Percentiles rank a stretch among this genome's conserved stretches.
Conservation (phyloP, 2,888 invertebrate species). For the Troides oblongomaculatus region DNA sequence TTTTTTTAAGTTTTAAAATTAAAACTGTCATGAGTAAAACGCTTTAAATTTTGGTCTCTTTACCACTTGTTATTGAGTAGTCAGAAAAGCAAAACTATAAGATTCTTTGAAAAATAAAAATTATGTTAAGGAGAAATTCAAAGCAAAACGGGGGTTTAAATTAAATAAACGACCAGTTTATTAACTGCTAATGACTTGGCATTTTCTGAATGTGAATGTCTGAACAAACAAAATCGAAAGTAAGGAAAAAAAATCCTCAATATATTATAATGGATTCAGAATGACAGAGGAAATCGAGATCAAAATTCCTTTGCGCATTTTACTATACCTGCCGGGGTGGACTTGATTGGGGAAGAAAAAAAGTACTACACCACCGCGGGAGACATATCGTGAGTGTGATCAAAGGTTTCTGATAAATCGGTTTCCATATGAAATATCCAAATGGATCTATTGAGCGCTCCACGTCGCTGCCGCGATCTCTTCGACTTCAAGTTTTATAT, state of each 20-base stretch:
- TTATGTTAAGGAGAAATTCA: too few relatives aligned
- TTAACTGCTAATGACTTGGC: background rate
- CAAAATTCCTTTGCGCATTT: constrained; percentile 5
- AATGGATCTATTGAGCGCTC: constrained; percentile 42
- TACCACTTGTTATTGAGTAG: too few relatives aligned
- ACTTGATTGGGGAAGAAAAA: constrained; percentile 23
- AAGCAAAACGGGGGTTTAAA: too few relatives aligned
- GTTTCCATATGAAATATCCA: constrained; percentile 49
- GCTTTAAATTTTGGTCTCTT: too few relatives aligned
- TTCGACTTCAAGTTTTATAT: constrained; percentile 32
- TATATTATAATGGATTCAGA: constrained; percentile 12
- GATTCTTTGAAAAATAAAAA: too few relatives aligned
- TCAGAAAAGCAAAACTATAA: too few relatives aligned
- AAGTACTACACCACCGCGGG: constrained; percentile 33
- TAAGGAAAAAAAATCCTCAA: background rate
- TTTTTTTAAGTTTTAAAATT: too few relatives aligned
- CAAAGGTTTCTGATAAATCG: constrained; percentile 55
- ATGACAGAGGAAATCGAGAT: constrained; percentile 4
- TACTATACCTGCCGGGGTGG: background rate
- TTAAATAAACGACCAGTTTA: background rate
- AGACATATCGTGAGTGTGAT: constrained; percentile 44
- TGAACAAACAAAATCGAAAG: constrained; percentile 5
- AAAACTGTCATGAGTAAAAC: too few relatives aligned
- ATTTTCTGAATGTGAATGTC: background rate
- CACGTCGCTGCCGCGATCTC: background rate